Evolutionary conservation across 2,888 invertebrate species (phyloP).

Genomic region (Euzophera pinguis): DNA sequence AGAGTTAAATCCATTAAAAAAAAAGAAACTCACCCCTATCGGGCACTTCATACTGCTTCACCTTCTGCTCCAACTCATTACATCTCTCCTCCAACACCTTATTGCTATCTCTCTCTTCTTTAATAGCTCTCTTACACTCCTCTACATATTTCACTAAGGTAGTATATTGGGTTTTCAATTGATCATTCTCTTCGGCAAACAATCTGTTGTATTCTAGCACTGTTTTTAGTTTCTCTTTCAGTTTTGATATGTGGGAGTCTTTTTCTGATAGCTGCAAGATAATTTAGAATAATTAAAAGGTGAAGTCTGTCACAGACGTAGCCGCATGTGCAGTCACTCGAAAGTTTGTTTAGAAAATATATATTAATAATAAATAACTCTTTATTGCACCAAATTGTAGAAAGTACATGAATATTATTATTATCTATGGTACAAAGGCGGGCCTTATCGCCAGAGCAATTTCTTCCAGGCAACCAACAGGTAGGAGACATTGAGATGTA

Average conservation of each 20-base stretch:
- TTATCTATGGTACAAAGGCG: too few relatives aligned
- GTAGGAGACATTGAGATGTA: too few relatives aligned
- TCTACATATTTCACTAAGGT: slow-evolving; percentile 73
- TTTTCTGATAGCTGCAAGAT: slow-evolving; percentile 80
- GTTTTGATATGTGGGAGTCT: slow-evolving; percentile 79
- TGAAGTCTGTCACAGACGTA: too few relatives aligned
- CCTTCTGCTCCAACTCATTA: slow-evolving; percentile 52
- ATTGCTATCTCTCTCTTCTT: slow-evolving; percentile 62
- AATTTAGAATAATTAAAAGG: too few relatives aligned
- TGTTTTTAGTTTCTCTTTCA: slow-evolving; percentile 81
- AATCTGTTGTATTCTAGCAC: slow-evolving; percentile 81
- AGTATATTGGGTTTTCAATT: slow-evolving; percentile 70
- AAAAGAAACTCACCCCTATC: slow-evolving; percentile 58
- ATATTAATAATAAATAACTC: too few relatives aligned
- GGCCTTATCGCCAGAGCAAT: too few relatives aligned
- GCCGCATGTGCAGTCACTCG: too few relatives aligned
- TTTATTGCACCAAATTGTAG: too few relatives aligned
- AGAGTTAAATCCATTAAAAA: too few relatives aligned
- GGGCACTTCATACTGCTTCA: slow-evolving; percentile 60
- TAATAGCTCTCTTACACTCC: slow-evolving; percentile 70
- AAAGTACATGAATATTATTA: too few relatives aligned
- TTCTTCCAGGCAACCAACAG: too few relatives aligned
- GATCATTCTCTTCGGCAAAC: slow-evolving; percentile 81
- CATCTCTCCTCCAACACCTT: slow-evolving; percentile 50
- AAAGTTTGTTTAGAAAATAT: too few relatives aligned